Base-by-base conservation (phyloP, 2,113 vertebrate genomes). In the Kryptolebias marmoratus region DNA sequence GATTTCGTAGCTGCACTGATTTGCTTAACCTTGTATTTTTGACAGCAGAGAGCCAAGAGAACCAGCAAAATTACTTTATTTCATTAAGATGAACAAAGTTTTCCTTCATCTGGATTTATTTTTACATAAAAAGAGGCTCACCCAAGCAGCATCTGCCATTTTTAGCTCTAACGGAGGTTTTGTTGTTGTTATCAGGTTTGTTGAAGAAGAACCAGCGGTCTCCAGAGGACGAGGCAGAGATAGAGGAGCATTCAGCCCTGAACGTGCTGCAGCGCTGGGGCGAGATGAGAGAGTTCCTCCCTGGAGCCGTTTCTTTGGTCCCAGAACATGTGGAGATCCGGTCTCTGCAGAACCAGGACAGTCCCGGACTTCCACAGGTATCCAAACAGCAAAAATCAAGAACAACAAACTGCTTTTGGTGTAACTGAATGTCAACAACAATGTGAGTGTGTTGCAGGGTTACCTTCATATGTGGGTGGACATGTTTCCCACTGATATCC, bases 391-490 rank as follows among this genome's bases (percentile, higher is more conserved):
- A 13, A 36, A 30, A 14, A 31, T 4, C 31, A 15, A 36, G 4
- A 9, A 16, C 14, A 64, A 18, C 36, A 27, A 2, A 16, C 11
- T 39, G 0, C 16, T 9, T 0, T 27, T 61, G 14, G 9, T 49
- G 3, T 39, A 7, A 45, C 30, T 30, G 2, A 4, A 30, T 7
- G 5, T 52, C 50, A 4, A 39, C 14, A 42, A 4, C 9, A 60
- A 15, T 32, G 22, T 39, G 13, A 22, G 22, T 60, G 62, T 75
- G 30, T 76, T 64, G 7, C 84, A 99, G 97, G 96, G 97, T 57
- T 95, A 93, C 30, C 91, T 97, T 81, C 96, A 98, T 68, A 96
- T 97, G 97, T 99, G 96, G 96, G 94, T 97, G 12, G 97, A 99
- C 87, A 95, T 99, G 94, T 99, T 99, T 84, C 96, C 96, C 10